Evolutionary conservation across 1,140 invertebrate genomes (phyloP), one percentile per base, ranked within the genome.

Genomic region (Octopus sinensis): DNA sequence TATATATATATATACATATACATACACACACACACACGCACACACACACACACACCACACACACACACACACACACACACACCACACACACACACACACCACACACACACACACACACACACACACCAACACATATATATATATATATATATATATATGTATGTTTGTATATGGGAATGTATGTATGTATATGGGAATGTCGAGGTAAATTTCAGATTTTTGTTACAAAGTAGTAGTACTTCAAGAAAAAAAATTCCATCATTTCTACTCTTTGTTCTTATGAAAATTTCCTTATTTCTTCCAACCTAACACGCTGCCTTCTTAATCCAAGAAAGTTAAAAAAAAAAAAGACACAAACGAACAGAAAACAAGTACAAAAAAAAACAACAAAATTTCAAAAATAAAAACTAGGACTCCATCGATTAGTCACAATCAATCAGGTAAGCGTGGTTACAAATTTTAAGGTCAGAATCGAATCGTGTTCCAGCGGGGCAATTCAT

Each of bases 401-500:
- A 43, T 43, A 43, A 43, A 43, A 43, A 43, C 30, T 43, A 43
- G 30, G 1, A 43, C 30, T 43, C 30, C 3, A 43, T 43, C 54
- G 53, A 2, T 30, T 6, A 82, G 53, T 76, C 77, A 75, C 83
- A 85, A n/a, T 79, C 30, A 3, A 83, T 84, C 6, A 71, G 77
- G 79, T 84, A 71, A 0, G 76, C 79, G 68, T 83, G 81, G 77
- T 84, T 85, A 79, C 83, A 85, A 30, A 86, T 77, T 81, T 86
- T 84, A 7, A 86, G 84, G 23, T 82, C 52, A 23, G 80, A 53
- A 75, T 86, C 84, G 62, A 84, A 85, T 62, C 82, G 78, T 0
- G 84, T 86, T 17, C 85, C 82, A 30, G 79, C 52, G 0, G 84
- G 84, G 56, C 86, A 86, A 43, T 52, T 73, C 83, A 86, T 86